phyloP scores from a whole-genome alignment of 2,888 invertebrate genomes.

The Dicyrtoma fusca region DNA sequence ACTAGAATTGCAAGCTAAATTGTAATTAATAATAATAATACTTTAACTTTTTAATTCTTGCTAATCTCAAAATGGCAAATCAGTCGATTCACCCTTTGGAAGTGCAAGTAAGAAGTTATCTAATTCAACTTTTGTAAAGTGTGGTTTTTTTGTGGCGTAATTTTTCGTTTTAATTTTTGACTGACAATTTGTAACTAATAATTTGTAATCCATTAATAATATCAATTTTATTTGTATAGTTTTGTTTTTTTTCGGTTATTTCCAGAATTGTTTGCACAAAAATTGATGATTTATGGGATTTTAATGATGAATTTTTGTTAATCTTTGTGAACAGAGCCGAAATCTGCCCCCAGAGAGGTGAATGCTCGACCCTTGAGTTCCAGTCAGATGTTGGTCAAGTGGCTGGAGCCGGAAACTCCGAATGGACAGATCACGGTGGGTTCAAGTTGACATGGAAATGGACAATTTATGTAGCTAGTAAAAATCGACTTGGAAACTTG shows the following conservation, averaged over 20 bases:
- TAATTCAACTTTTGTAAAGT: background rate
- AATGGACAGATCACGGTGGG: conserved; percentile 96
- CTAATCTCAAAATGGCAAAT: conserved; percentile 22
- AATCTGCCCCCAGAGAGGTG: conserved; percentile 91
- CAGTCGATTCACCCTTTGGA: conserved; percentile 53
- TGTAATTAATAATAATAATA: conserved; percentile 21
- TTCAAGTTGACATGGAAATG: conserved; percentile 49
- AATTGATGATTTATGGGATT: too few species aligned
- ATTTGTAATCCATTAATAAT: too few species aligned
- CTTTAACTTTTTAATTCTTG: conserved; percentile 28
- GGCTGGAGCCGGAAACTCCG: conserved; percentile 97
- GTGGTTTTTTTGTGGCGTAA: background rate
- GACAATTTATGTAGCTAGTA: background rate
- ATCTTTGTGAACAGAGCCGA: conserved; percentile 93
- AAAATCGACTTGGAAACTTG: background rate
- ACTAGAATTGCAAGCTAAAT: too few species aligned
- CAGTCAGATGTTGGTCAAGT: conserved; percentile 95
- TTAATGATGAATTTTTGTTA: too few species aligned
- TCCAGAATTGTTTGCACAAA: too few species aligned
- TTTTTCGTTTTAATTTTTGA: background rate
- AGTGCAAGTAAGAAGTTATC: conserved; percentile 50
- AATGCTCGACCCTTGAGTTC: conserved; percentile 92
- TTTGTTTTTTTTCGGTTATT: background rate
- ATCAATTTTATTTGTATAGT: too few species aligned
- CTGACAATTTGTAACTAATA: too few species aligned